These are phyloP conservation scores for Tetramorium bicarinatum DNA, from an alignment of 2,888 invertebrate species.

Conservation along the genomic window DNA sequence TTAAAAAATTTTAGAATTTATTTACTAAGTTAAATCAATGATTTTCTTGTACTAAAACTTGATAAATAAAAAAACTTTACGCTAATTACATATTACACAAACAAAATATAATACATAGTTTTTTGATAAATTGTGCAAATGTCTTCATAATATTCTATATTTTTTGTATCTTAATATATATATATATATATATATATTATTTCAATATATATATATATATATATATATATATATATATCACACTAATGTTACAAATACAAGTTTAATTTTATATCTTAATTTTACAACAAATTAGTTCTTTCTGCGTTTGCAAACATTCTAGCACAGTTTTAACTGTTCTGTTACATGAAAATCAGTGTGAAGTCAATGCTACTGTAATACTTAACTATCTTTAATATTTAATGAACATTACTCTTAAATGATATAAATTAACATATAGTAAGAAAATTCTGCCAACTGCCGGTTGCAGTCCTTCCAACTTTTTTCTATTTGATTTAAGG, in stretches of 20 bases:
- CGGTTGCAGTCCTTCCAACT: neutral
- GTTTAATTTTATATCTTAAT: neutral
- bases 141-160: neutral
- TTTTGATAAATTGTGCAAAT: neutral
- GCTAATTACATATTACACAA: neutral
- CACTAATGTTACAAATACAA: slow-evolving; percentile 4
- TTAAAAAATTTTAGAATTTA: neutral
- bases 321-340: neutral
- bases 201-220: neutral
- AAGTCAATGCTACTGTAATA: neutral
- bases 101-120: neutral
- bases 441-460: neutral
- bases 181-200: neutral
- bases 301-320: slow-evolving; percentile 7
- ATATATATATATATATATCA: neutral
- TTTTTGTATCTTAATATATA: neutral
- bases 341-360: slow-evolving; percentile 6
- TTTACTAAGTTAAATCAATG: neutral
- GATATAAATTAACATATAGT: neutral
- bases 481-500: neutral
- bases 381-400: neutral
- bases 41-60: neutral
- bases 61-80: neutral
- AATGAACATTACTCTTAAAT: neutral
- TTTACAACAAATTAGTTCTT: slow-evolving; percentile 10